Evolutionary conservation across 2,797 vertebrate species (phyloP).

Genomic region (Molossus molossus): DNA sequence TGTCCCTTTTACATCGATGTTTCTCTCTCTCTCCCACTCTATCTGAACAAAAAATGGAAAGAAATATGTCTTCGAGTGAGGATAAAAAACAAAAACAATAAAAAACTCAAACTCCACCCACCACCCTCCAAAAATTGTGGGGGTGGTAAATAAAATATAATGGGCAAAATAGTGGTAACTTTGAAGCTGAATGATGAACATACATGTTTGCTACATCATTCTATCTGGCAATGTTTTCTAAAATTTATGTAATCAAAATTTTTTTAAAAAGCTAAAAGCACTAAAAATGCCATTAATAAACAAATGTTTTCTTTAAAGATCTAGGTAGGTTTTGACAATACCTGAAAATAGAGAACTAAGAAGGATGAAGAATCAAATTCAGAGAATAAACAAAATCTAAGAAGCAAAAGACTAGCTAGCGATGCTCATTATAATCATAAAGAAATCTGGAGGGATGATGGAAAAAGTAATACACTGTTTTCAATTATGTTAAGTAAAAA

Average conservation of each 20-base stretch:
- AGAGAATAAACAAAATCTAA: constrained; percentile 39
- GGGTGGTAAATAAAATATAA: not conserved
- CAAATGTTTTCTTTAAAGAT: not conserved
- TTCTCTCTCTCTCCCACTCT: no score
- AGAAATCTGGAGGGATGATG: not conserved
- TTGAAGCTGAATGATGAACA: not conserved
- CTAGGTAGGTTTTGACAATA: not conserved
- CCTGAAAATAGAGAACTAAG: not conserved
- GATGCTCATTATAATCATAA: not conserved
- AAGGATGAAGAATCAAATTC: constrained; percentile 32
- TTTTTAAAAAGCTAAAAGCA: not conserved
- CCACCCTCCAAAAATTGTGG: not conserved
- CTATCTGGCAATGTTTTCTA: not conserved
- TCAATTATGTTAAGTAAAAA: constrained; percentile 46
- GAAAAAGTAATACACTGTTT: not conserved
- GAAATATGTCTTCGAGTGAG: no score
- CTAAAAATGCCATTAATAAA: constrained; percentile 38
- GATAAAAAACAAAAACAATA: not conserved
- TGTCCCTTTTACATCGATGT: no score
- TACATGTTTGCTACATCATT: not conserved
- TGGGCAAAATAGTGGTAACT: not conserved
- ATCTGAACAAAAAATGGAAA: no score
- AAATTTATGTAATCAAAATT: not conserved
- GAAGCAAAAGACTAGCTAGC: not conserved
- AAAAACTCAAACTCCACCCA: not conserved